These are phyloP conservation scores for Pammene fasciana DNA, from an alignment of 2,888 invertebrate genomes.

Conservation along the genomic window DNA sequence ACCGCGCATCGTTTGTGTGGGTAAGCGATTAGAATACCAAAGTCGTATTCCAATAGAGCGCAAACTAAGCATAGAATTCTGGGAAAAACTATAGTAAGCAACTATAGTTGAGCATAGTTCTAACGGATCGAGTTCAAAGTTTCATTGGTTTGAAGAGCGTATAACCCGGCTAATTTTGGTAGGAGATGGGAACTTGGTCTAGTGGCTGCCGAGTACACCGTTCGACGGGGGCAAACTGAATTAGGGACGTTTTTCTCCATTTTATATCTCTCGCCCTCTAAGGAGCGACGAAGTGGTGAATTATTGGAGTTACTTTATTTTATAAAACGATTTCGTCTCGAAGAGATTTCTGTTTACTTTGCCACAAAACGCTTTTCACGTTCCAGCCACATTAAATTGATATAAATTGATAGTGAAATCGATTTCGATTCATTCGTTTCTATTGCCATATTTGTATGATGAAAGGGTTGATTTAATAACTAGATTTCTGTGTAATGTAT, in stretches of 20 bases:
- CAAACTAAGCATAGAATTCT: not conserved
- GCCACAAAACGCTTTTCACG: constrained; percentile 61
- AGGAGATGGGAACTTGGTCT: constrained; percentile 37
- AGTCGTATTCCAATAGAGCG: not conserved
- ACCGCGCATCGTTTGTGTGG: not conserved
- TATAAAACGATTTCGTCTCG: constrained; percentile 72
- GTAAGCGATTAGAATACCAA: not conserved
- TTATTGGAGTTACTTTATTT: constrained; percentile 80
- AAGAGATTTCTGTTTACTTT: constrained; percentile 74
- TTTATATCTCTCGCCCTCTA: constrained; percentile 73
- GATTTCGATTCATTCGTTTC: constrained; percentile 43
- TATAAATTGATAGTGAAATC: constrained; percentile 55
- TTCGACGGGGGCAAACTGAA: constrained; percentile 74
- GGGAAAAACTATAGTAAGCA: not conserved
- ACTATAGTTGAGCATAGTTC: not conserved
- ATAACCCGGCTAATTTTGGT: not conserved
- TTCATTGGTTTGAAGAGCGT: not conserved
- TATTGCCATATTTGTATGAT: constrained; percentile 28
- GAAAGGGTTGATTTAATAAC: constrained; percentile 12
- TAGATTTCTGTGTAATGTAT: not conserved
- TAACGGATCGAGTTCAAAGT: not conserved
- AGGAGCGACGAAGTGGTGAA: constrained; percentile 77
- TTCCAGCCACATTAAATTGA: constrained; percentile 61
- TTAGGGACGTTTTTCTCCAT: constrained; percentile 79
- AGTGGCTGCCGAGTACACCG: constrained; percentile 65